Conservation (phyloP, 1,140 invertebrate species). For the Leptinotarsa defecta region DNA sequence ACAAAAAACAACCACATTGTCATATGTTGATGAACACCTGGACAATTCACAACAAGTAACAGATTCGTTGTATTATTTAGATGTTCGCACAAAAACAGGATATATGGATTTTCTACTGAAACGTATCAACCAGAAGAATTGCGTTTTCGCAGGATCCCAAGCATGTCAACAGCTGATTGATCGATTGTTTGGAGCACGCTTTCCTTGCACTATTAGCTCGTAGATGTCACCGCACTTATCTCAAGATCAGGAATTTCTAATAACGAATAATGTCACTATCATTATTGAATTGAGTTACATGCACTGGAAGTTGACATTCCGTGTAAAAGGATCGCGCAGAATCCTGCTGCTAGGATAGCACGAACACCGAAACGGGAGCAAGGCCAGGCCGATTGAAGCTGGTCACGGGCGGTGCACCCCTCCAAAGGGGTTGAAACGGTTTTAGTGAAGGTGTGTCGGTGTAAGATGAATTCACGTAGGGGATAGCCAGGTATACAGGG, state of each 20-base stretch:
- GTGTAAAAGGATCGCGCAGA: slow-evolving; percentile 32
- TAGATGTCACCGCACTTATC: neutral
- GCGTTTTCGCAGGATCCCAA: too few relatives aligned
- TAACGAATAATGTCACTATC: neutral
- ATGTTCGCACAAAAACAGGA: too few relatives aligned
- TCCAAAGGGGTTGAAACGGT: too few relatives aligned
- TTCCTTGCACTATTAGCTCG: too few relatives aligned
- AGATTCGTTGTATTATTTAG: neutral
- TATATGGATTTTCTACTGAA: too few relatives aligned
- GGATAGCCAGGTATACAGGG: too few relatives aligned
- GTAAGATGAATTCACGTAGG: too few relatives aligned
- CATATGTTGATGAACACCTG: slow-evolving; percentile 11
- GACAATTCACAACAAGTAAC: neutral
- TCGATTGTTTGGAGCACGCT: too few relatives aligned
- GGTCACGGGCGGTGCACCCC: slow-evolving; percentile 20
- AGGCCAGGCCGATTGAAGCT: slow-evolving; percentile 39
- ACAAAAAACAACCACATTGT: slow-evolving; percentile 31
- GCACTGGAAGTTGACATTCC: slow-evolving; percentile 47
- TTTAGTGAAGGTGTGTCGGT: too few relatives aligned
- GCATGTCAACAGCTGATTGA: too few relatives aligned
- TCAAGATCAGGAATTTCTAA: neutral
- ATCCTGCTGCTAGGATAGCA: slow-evolving; percentile 32
- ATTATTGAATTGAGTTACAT: slow-evolving; percentile 12
- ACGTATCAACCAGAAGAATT: too few relatives aligned
- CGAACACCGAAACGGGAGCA: slow-evolving; percentile 35